These are phyloP conservation scores for Mesochorus sp. DNA, from an alignment of 2,888 invertebrate genomes.

Conservation along the genomic window DNA sequence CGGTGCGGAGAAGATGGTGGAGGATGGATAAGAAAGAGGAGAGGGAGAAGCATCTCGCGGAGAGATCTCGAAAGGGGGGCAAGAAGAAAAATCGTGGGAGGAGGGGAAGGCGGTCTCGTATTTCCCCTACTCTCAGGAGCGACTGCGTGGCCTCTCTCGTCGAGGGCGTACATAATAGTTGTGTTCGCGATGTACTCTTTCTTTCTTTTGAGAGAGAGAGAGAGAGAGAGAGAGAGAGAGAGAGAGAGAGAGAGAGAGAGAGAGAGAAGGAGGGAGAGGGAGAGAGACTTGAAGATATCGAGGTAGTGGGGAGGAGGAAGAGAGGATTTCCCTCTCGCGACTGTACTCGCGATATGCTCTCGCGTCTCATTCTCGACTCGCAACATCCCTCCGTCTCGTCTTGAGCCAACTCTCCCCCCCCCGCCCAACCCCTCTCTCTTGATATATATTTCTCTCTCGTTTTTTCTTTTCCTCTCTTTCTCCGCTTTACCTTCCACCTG, in stretches of 20 bases:
- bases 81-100: conserved; percentile 69
- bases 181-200: conserved; percentile 70
- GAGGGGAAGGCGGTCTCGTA: conserved; percentile 80
- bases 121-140: conserved; percentile 79
- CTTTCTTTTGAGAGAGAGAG: conserved; percentile 21
- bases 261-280: background rate
- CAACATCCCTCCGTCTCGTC: conserved; percentile 61
- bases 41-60: conserved; percentile 19
- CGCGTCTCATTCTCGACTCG: conserved; percentile 26
- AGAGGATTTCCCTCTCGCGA: conserved; percentile 56
- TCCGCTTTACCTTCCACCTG: conserved; percentile 76
- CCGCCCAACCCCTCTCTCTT: conserved; percentile 59
- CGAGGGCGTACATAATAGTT: conserved; percentile 79
- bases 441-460: conserved; percentile 49
- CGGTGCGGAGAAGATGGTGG: conserved; percentile 15
- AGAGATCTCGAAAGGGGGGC: conserved; percentile 28
- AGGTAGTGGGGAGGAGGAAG: conserved; percentile 4
- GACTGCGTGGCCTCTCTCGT: conserved; percentile 57
- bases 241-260: conserved; percentile 38
- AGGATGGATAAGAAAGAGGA: conserved; percentile 54
- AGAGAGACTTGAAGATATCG: conserved; percentile 26
- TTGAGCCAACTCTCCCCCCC: conserved; percentile 71
- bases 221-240: conserved; percentile 12
- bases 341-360: conserved; percentile 43
- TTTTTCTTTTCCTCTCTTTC: conserved; percentile 44